Base-by-base conservation (phyloP, 1,140 invertebrate species). In the Steinernema khuongi region DNA sequence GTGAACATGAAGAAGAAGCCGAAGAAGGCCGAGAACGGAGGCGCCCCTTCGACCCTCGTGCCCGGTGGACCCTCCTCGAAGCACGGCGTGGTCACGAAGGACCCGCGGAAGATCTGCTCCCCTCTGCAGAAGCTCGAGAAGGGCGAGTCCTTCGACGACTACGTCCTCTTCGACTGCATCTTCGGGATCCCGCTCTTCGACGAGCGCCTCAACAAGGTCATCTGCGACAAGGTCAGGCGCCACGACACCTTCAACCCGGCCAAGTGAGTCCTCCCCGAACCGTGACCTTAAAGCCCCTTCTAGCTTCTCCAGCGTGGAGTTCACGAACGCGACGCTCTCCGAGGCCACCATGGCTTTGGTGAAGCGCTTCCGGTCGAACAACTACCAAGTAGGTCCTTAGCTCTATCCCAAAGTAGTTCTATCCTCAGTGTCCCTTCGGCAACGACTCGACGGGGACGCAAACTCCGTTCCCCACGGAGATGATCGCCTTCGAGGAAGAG, bases 111-210 rank as follows among this genome's bases (percentile, higher is more conserved):
- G 68, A 69, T 32, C 7, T 50, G 31, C n/a, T 71, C 43, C 19
- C 70, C 31, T n/a, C 11, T 7, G 14, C 31, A 71, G 41, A 29
- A 74, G 19, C 66, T 82, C 28, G 44, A 50, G 4, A 66, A 70
- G 32, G 76, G 68, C 14, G 78, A 84, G 28, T 67, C 76, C 31
- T 83, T 83, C 41, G 75, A 74, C 14, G 82, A 84, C 44, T 84
- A 75, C 70, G 76, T 81, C 11, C 72, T 84, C 18, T 77, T 82
- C 22, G 83, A 83, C 41, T 81, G 78, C 69, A 74, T 85, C 32
- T 83, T 85, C 67, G 82, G 82, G 14, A 75, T 85, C 72, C 81
- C 82, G 22, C 75, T 83, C 17, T 83, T 83, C 74, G 81, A 83
- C 67, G 78, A 83, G 68, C 18, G 26, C 31, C 67, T 83, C 18